Percentiles rank a stretch among this genome's conserved stretches.
These are phyloP conservation scores for Procambarus clarkii DNA, from an alignment of 1,140 invertebrate genomes.

Conservation along the genomic window DNA sequence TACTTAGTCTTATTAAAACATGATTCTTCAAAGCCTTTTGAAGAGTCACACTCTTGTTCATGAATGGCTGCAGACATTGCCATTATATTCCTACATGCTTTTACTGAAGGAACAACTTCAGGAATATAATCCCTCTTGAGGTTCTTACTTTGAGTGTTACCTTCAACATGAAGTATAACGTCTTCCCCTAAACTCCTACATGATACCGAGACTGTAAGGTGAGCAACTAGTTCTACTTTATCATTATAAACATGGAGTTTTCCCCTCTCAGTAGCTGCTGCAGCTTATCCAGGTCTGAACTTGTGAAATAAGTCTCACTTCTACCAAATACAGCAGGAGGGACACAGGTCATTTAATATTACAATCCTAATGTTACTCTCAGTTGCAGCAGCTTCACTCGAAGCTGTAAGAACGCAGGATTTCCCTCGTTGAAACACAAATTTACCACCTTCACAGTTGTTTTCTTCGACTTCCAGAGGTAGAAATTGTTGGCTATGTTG, in stretches of 20 bases:
- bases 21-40: neutral
- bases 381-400: neutral
- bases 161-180: neutral
- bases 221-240: neutral
- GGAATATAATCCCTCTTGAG: neutral
- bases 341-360: conserved; percentile 29
- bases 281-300: neutral
- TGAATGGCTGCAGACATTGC: neutral
- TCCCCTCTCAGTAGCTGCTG: neutral
- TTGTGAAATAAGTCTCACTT: neutral
- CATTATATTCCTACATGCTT: neutral
- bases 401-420: conserved; percentile 34
- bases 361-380: neutral
- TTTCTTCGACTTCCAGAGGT: conserved; percentile 26
- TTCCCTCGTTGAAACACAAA: conserved; percentile 50
- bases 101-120: neutral
- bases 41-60: neutral
- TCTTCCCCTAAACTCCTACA: conserved; percentile 23
- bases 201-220: neutral
- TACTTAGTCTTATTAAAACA: neutral
- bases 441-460: conserved; percentile 1
- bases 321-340: conserved; percentile 15
- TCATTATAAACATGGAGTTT: neutral
- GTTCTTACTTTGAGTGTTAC: neutral
- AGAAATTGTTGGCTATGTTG: conserved; percentile 11